phyloP scores from a whole-genome alignment of 2,888 invertebrate species.

The Calameuta pallipes region DNA sequence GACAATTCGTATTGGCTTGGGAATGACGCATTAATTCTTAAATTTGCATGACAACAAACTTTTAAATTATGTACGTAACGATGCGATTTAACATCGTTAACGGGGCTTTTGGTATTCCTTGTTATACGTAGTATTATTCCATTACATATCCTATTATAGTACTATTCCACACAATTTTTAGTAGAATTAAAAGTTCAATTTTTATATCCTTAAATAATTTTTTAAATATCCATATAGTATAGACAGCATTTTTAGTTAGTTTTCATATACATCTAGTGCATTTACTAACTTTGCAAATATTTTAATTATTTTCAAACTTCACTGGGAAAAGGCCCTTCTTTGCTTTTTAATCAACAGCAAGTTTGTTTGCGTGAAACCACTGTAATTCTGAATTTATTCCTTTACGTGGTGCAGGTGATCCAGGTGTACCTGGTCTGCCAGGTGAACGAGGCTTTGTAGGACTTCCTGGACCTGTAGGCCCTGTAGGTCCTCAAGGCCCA shows the following conservation, averaged over 20 bases:
- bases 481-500: conserved; percentile 72
- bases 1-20: not conserved
- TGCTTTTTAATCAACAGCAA: not conserved
- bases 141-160: too few relatives aligned
- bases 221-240: not conserved
- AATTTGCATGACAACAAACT: not conserved
- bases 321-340: not conserved
- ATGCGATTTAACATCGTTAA: too few relatives aligned
- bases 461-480: conserved; percentile 72
- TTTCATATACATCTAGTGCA: not conserved
- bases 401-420: conserved; percentile 67
- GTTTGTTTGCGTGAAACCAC: not conserved
- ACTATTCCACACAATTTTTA: too few relatives aligned
- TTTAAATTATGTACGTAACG: not conserved
- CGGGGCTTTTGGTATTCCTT: not conserved
- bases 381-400: not conserved
- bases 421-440: conserved; percentile 75
- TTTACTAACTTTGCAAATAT: not conserved
- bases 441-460: conserved; percentile 77
- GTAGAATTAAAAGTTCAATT: not conserved
- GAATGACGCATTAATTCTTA: not conserved
- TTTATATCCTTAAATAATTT: not conserved
- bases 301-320: not conserved
- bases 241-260: not conserved
- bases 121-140: too few relatives aligned